These are phyloP conservation scores for Desmodus rotundus DNA, from an alignment of 2,113 vertebrate genomes.

Conservation along the genomic window DNA sequence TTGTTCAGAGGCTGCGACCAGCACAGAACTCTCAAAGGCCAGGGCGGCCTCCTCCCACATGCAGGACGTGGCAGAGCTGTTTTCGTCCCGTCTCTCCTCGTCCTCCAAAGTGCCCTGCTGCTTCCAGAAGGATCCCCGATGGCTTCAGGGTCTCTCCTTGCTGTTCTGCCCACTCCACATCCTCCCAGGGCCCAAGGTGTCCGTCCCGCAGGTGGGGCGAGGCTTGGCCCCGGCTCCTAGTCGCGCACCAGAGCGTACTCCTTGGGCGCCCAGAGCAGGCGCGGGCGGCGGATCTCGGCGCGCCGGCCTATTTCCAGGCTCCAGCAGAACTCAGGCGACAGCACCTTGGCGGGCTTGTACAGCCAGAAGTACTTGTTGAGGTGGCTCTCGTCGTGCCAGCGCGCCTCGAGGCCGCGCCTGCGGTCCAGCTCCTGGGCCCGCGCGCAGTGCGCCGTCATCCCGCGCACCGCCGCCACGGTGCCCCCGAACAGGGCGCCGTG, in stretches of 20 bases:
- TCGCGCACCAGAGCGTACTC: constrained; percentile 20
- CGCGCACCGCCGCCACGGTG: constrained; percentile 73
- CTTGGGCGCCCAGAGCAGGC: constrained; percentile 68
- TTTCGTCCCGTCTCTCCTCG: not conserved
- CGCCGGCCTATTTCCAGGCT: not conserved
- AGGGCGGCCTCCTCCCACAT: not conserved
- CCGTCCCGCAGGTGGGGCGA: not conserved
- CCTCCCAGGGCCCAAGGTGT: not conserved
- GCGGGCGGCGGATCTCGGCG: constrained; percentile 30
- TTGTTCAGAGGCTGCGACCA: not conserved
- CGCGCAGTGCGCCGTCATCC: constrained; percentile 75
- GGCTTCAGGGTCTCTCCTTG: not conserved
- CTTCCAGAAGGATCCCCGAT: not conserved
- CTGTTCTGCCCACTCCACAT: no score
- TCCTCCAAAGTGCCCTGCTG: not conserved
- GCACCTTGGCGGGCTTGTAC: constrained; percentile 81
- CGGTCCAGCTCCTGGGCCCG: constrained; percentile 77
- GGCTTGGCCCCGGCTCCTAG: not conserved
- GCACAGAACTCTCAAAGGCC: not conserved
- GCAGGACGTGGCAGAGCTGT: rapidly evolving
- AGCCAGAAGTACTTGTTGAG: constrained; percentile 85
- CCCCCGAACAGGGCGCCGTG: constrained; percentile 86
- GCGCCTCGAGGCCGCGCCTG: constrained; percentile 79
- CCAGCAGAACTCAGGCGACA: constrained; percentile 89
- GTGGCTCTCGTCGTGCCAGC: constrained; percentile 88